Conservation (phyloP, 2,113 vertebrate species). For the Antechinus flavipes region DNA sequence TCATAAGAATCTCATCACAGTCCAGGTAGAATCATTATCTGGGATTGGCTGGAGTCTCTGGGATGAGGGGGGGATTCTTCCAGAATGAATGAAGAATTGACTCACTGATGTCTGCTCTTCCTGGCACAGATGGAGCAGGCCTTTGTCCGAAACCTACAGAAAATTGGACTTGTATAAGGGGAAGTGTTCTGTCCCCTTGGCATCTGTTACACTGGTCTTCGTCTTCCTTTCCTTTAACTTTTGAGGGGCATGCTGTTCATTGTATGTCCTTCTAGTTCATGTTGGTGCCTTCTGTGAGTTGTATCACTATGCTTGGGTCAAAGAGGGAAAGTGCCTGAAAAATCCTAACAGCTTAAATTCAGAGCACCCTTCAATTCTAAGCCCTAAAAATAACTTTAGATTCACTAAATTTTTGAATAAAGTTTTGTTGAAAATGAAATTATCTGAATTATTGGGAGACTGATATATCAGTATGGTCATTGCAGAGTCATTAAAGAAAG, state of each 20-base stretch:
- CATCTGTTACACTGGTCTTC: neutral
- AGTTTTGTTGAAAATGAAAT: conserved; percentile 59
- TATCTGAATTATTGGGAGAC: conserved; percentile 45
- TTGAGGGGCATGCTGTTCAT: conserved; percentile 28
- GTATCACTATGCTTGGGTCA: neutral
- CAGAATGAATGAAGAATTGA: neutral
- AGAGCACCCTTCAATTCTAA: neutral
- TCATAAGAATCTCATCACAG: conserved; percentile 85
- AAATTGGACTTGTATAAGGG: neutral
- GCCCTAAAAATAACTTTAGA: conserved; percentile 67
- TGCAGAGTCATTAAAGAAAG: neutral
- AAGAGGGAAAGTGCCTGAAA: conserved; percentile 6
- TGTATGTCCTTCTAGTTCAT: neutral
- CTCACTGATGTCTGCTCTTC: neutral
- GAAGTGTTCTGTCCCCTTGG: neutral
- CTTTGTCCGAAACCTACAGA: conserved; percentile 68
- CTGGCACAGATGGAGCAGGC: conserved; percentile 79
- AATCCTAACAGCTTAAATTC: conserved; percentile 11
- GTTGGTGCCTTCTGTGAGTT: neutral
- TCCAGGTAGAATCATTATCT: conserved; percentile 82
- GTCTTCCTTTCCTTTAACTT: neutral
- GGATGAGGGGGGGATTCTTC: neutral
- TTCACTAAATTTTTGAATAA: conserved; percentile 68
- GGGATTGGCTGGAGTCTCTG: too few species aligned
- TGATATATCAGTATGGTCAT: neutral